phyloP scores from a whole-genome alignment of 2,888 invertebrate genomes.

The Metallyticus violacea region DNA sequence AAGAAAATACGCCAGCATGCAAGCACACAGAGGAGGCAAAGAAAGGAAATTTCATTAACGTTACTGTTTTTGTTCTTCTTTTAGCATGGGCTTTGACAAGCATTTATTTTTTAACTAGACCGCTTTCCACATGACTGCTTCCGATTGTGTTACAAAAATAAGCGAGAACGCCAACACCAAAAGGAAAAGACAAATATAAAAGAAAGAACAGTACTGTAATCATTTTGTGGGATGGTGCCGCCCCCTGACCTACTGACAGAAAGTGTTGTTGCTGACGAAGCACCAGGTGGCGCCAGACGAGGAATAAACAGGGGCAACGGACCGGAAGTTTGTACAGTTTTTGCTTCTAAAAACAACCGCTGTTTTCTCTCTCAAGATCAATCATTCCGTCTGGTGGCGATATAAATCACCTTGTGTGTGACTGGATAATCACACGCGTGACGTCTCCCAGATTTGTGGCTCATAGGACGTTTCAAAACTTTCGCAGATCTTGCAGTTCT shows the following conservation, averaged over 20 bases:
- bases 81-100: background rate
- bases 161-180: no score
- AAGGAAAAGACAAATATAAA: background rate
- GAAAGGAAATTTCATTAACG: background rate
- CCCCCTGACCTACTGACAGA: background rate
- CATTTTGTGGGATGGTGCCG: background rate
- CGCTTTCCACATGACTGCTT: background rate
- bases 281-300: background rate
- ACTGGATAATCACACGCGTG: background rate
- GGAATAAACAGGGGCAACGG: background rate
- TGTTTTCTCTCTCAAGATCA: background rate
- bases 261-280: background rate
- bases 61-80: background rate
- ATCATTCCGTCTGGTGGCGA: background rate
- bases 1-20: no score
- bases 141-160: background rate
- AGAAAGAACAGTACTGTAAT: background rate
- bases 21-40: background rate
- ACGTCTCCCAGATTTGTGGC: background rate
- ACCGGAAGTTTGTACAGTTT: background rate
- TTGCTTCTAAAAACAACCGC: background rate
- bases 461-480: background rate
- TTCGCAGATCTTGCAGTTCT: background rate
- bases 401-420: background rate
- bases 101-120: background rate